Evolutionary conservation across 1,140 invertebrate species (phyloP).

Genomic region (Bombus waltoni): DNA sequence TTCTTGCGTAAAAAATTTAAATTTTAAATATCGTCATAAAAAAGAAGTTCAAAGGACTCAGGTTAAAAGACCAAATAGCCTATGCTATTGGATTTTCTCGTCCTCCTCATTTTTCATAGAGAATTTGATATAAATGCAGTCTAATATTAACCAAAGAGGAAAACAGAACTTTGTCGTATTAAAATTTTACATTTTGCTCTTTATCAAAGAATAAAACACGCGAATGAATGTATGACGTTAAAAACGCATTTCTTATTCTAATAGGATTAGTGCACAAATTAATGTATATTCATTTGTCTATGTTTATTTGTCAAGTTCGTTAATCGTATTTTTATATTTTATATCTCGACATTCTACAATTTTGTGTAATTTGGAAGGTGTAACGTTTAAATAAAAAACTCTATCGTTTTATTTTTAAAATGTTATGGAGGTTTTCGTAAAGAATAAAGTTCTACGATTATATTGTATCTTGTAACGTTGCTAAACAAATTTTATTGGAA

Average conservation of each 20-base stretch:
- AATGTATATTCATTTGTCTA: too few relatives aligned
- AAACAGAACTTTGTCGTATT: neutral
- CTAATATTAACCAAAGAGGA: neutral
- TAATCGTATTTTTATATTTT: too few relatives aligned
- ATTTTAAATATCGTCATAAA: neutral
- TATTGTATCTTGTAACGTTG: neutral
- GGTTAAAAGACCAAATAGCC: neutral
- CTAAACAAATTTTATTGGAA: neutral
- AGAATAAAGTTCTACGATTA: neutral
- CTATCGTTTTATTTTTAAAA: neutral
- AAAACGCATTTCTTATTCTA: neutral
- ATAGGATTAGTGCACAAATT: neutral
- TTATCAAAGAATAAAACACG: neutral
- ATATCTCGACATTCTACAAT: too few relatives aligned
- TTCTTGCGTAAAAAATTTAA: neutral
- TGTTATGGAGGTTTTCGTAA: neutral
- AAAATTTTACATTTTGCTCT: neutral
- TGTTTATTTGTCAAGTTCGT: too few relatives aligned
- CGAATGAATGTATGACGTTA: neutral
- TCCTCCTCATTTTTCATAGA: neutral
- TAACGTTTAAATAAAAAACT: neutral
- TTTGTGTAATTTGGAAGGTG: too few relatives aligned
- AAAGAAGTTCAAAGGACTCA: neutral
- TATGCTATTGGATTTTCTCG: neutral
- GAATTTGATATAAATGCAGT: neutral